Conservation (phyloP, 1,140 invertebrate species). For the Philopotamus ludificatus region DNA sequence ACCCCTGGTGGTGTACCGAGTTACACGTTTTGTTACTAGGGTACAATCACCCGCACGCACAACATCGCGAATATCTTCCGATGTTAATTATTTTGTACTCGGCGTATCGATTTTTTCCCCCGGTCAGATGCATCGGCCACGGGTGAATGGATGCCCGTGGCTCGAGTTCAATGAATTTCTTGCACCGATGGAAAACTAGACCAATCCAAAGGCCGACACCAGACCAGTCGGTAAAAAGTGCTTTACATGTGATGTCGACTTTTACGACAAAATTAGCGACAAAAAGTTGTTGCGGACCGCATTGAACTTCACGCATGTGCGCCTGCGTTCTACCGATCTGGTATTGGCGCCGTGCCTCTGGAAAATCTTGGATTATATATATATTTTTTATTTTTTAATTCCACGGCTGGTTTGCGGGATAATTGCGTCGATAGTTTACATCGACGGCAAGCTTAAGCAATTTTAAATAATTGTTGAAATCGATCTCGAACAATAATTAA, state of each 20-base stretch:
- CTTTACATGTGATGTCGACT: slow-evolving; percentile 8
- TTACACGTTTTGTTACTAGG: background rate
- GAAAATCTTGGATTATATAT: no score
- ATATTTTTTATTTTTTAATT: no score
- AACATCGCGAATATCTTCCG: background rate
- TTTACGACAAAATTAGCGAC: slow-evolving; percentile 1
- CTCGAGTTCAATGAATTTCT: slow-evolving; percentile 12
- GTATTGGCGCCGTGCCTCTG: background rate
- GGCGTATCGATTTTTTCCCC: background rate
- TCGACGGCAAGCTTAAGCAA: no score
- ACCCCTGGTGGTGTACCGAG: background rate
- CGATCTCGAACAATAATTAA: no score
- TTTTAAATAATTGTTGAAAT: no score
- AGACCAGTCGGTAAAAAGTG: background rate
- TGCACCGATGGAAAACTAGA: slow-evolving; percentile 24
- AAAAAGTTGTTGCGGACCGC: background rate
- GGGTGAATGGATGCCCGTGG: slow-evolving; percentile 17
- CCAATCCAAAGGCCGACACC: slow-evolving; percentile 5
- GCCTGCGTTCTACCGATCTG: background rate
- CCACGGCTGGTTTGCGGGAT: no score
- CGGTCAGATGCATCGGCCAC: background rate
- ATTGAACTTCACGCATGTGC: slow-evolving; percentile 9
- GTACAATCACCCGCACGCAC: background rate
- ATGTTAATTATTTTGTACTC: background rate
- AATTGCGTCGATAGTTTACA: no score